Percentiles rank a stretch among this genome's conserved stretches.
phyloP scores from a whole-genome alignment of 2,797 vertebrate genomes.

The Buceros bicornis region DNA sequence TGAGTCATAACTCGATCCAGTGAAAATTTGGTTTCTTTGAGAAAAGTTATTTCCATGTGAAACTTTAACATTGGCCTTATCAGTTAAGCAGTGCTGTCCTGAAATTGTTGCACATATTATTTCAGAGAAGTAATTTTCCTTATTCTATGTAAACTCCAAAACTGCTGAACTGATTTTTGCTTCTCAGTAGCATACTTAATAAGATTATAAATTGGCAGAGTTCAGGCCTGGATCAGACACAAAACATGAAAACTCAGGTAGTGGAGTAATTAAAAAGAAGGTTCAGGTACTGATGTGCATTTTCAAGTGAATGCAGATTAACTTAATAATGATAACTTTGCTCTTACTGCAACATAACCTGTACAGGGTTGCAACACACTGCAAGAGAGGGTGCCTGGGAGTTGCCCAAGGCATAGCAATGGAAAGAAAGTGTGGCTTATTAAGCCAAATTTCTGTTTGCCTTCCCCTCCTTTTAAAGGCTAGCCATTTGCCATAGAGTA shows the following conservation, averaged over 20 bases:
- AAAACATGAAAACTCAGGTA: not conserved
- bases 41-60: not conserved
- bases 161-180: not conserved
- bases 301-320: not conserved
- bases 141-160: not conserved
- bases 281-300: not conserved
- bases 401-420: not conserved
- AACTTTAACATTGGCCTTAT: not conserved
- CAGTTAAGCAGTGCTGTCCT: not conserved
- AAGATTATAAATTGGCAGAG: not conserved
- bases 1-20: not conserved
- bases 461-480: not conserved
- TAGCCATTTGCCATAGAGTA: not conserved
- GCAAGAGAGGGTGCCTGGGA: not conserved
- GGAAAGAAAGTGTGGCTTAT: not conserved
- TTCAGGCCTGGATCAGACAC: not conserved
- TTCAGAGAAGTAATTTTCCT: not conserved
- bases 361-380: not conserved
- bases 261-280: not conserved
- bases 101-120: not conserved
- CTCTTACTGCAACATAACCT: not conserved
- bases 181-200: not conserved
- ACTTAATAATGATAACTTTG: not conserved
- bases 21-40: not conserved
- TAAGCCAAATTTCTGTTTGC: not conserved